phyloP scores from a whole-genome alignment of 2,888 invertebrate species.

The Sinotaia quadrata region DNA sequence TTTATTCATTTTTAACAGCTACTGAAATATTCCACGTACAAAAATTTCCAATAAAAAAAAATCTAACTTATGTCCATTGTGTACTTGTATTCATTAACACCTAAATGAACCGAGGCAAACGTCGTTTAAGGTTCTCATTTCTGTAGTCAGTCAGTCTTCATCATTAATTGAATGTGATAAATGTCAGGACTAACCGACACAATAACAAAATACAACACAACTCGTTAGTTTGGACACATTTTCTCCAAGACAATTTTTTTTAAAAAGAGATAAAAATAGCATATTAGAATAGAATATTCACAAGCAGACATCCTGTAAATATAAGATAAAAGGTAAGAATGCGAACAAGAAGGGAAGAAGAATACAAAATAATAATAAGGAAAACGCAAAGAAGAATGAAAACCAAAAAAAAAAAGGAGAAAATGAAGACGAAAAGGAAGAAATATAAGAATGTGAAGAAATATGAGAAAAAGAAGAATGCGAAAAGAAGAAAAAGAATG shows the following conservation, averaged over 20 bases:
- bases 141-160: too few relatives aligned
- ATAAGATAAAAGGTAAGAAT: too few relatives aligned
- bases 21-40: too few relatives aligned
- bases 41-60: too few relatives aligned
- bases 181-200: too few relatives aligned
- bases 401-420: neutral
- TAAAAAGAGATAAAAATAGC: slow-evolving; percentile 5
- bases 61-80: too few relatives aligned
- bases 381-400: neutral
- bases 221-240: neutral
- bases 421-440: neutral
- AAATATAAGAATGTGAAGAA: neutral
- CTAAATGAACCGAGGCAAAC: too few relatives aligned
- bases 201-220: neutral
- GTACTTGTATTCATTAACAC: too few relatives aligned
- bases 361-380: slow-evolving; percentile 5
- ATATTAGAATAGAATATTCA: neutral
- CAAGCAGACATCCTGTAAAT: too few relatives aligned
- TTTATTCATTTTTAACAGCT: too few relatives aligned
- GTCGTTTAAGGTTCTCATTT: too few relatives aligned
- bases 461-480: neutral
- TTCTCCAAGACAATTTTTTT: neutral
- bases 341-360: neutral
- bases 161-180: too few relatives aligned
- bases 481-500: neutral